A percentile compares a stretch with the other conserved stretches of the same genome.
Conservation (phyloP, 1,140 invertebrate genomes). For the Pantala flavescens region DNA sequence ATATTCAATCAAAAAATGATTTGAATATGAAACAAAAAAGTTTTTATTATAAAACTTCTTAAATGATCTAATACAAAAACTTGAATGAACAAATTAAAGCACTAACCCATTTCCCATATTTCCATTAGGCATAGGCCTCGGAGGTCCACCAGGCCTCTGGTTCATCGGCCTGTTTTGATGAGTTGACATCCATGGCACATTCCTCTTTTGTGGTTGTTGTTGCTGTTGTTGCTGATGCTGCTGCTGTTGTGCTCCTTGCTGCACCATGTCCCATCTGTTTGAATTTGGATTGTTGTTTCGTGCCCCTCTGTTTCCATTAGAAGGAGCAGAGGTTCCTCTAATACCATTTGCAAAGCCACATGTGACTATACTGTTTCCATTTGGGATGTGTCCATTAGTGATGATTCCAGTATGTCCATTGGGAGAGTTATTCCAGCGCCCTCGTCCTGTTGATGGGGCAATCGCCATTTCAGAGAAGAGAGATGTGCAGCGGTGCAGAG, state of each 20-base stretch:
- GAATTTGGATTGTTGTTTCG: neutral
- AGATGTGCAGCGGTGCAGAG: neutral
- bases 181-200: neutral
- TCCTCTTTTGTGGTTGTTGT: neutral
- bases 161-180: neutral
- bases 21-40: too few species aligned
- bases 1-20: too few species aligned
- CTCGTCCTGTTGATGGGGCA: constrained; percentile 2
- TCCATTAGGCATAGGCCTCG: neutral
- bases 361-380: neutral
- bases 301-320: neutral
- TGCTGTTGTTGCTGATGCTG: neutral
- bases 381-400: neutral
- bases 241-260: neutral
- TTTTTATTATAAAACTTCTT: too few species aligned
- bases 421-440: neutral
- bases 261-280: neutral
- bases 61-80: too few species aligned
- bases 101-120: neutral
- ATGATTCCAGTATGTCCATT: neutral
- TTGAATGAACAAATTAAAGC: too few species aligned
- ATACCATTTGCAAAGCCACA: neutral
- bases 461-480: constrained; percentile 8
- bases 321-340: neutral
- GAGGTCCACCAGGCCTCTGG: neutral